Conservation (phyloP, 2,797 vertebrate species). For the Anguilla anguilla region DNA sequence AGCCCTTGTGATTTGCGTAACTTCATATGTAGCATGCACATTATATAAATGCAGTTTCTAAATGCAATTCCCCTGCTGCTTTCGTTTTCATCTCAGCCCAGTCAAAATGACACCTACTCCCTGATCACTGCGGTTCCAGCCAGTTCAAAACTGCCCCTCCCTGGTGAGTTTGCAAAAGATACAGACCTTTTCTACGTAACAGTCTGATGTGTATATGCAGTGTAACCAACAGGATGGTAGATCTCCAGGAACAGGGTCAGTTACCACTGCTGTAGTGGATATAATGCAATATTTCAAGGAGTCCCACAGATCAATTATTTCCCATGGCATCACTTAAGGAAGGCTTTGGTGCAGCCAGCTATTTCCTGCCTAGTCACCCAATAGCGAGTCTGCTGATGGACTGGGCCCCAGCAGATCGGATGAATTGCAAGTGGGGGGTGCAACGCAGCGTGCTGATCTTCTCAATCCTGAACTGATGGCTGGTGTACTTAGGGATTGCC, state of each 20-base stretch:
- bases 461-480: background rate
- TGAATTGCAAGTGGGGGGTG: no score
- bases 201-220: background rate
- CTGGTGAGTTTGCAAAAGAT: background rate
- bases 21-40: no score
- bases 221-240: no score
- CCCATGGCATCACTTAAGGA: no score
- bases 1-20: no score
- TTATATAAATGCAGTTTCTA: background rate
- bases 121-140: background rate
- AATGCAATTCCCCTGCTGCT: background rate
- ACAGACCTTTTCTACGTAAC: background rate
- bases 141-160: background rate
- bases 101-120: background rate
- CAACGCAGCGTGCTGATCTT: background rate
- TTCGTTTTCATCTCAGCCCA: background rate
- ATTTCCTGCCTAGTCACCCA: no score
- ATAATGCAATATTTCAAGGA: background rate
- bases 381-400: no score
- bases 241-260: no score
- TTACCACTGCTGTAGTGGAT: background rate
- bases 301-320: background rate
- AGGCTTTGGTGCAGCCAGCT: no score
- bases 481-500: no score
- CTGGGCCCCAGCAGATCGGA: no score